Conservation (phyloP, 1,140 invertebrate genomes). For the Sinonovacula constricta region DNA sequence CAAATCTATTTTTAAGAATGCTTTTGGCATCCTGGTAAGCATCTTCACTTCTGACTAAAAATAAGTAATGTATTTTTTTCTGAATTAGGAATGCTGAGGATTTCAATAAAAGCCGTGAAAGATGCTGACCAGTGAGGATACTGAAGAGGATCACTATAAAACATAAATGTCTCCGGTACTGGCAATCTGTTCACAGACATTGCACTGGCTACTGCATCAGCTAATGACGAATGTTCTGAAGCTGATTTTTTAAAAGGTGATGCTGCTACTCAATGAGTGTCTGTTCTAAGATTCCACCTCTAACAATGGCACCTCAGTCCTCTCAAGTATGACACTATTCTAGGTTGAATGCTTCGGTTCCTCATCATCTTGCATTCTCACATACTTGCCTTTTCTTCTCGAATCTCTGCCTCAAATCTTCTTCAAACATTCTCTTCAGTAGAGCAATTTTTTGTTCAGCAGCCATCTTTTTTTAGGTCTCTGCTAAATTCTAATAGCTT, state of each 20-base stretch:
- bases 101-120: slow-evolving; percentile 91
- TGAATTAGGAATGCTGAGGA: slow-evolving; percentile 89
- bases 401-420: not conserved
- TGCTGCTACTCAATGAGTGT: not conserved
- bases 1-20: slow-evolving; percentile 49
- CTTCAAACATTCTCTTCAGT: not conserved
- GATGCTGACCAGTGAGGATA: slow-evolving; percentile 78
- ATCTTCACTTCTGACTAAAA: slow-evolving; percentile 37
- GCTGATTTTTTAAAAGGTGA: not conserved
- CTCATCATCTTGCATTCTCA: not conserved
- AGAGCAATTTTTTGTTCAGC: not conserved
- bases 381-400: not conserved
- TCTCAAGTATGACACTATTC: not conserved
- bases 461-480: not conserved
- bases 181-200: slow-evolving; percentile 45
- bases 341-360: not conserved
- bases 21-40: slow-evolving; percentile 49
- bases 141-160: slow-evolving; percentile 51
- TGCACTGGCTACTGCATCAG: slow-evolving; percentile 33
- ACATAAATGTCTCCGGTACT: slow-evolving; percentile 47
- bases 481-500: not conserved
- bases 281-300: no score
- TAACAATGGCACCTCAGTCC: no score
- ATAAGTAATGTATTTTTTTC: slow-evolving; percentile 68
- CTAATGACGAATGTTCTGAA: not conserved